phyloP scores from a whole-genome alignment of 2,113 vertebrate genomes.

The Macrotis lagotis region DNA sequence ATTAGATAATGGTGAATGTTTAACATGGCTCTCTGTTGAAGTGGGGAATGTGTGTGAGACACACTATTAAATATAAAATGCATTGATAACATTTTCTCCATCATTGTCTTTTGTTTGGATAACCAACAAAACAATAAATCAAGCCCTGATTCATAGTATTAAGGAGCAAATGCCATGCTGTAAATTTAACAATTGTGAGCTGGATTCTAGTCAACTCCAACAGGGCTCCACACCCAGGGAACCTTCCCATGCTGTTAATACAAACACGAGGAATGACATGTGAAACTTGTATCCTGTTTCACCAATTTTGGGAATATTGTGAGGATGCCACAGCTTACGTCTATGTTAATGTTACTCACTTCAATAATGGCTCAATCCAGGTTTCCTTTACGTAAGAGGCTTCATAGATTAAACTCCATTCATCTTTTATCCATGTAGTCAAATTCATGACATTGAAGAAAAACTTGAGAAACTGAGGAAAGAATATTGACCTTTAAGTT shows the following conservation, averaged over 20 bases:
- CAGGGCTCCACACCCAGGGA: not conserved
- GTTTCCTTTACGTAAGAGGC: conserved; percentile 84
- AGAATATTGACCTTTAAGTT: not conserved
- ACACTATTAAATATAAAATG: not conserved
- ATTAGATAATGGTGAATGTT: not conserved
- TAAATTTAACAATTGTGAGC: not conserved
- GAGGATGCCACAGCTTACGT: not conserved
- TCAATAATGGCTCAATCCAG: conserved; percentile 87
- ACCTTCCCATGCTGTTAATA: not conserved
- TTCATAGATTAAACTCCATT: conserved; percentile 92
- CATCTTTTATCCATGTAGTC: conserved; percentile 89
- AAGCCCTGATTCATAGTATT: not conserved
- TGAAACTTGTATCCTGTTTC: not conserved
- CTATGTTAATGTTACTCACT: conserved; percentile 29
- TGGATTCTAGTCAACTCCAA: not conserved
- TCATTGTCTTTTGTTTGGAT: not conserved
- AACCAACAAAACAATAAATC: not conserved
- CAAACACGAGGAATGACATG: not conserved
- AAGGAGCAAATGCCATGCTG: not conserved
- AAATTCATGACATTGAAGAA: conserved; percentile 89
- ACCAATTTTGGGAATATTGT: not conserved
- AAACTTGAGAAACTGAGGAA: conserved; percentile 91
- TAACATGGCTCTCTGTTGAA: not conserved
- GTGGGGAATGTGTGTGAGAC: not conserved
- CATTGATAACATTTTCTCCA: not conserved